phyloP scores from a whole-genome alignment of 1,140 invertebrate species.

The Mesaphorura yosii region DNA sequence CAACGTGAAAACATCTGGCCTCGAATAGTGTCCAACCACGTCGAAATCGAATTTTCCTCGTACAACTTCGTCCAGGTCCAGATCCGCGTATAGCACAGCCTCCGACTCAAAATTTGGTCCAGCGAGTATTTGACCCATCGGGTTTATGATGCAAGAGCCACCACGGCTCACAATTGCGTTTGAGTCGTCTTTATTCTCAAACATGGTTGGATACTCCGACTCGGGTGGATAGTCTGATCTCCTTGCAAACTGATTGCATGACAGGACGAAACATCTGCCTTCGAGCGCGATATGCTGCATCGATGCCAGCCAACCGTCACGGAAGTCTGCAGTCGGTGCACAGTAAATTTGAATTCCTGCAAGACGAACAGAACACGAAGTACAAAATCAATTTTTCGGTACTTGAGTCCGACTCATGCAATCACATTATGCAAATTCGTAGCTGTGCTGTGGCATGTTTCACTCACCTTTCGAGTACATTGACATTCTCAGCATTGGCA shows the following conservation, averaged over 20 bases:
- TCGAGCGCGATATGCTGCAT: constrained; percentile 18
- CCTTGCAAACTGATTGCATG: constrained; percentile 12
- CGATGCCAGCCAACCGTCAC: constrained; percentile 8
- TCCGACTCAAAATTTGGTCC: constrained; percentile 23
- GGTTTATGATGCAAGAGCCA: constrained; percentile 11
- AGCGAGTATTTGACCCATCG: constrained; percentile 13
- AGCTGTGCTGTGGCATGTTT: too few species aligned
- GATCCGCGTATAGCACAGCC: constrained; percentile 16
- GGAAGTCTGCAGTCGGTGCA: constrained; percentile 11
- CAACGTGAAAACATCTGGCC: constrained; percentile 20
- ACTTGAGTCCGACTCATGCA: neutral
- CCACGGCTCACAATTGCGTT: constrained; percentile 1
- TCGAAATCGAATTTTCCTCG: constrained; percentile 20
- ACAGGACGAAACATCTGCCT: constrained; percentile 17
- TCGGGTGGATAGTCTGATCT: constrained; percentile 1
- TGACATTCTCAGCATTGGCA: constrained; percentile 20
- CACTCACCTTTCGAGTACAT: constrained; percentile 18
- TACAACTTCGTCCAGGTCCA: constrained; percentile 11
- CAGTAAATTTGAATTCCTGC: constrained; percentile 17
- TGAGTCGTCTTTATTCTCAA: neutral
- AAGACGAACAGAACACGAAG: constrained; percentile 2
- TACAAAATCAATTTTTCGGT: neutral
- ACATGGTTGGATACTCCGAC: neutral
- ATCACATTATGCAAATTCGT: too few species aligned
- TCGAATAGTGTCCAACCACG: constrained; percentile 16